Base-by-base conservation (phyloP, 2,797 vertebrate genomes). In the Catharus ustulatus region DNA sequence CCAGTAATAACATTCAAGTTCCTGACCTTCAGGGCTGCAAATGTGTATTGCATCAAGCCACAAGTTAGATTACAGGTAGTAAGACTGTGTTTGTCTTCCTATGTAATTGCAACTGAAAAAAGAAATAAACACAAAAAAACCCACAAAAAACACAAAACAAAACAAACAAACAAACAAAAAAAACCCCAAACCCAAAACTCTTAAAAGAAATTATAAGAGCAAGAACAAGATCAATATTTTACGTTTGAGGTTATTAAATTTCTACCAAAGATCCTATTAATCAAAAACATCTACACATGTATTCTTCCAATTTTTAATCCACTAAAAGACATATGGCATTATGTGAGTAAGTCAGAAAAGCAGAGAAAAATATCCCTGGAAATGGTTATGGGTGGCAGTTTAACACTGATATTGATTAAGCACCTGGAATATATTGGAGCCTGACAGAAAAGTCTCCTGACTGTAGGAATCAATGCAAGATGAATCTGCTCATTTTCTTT, bases 201-300 rank as follows among this genome's bases (percentile, higher is more conserved):
- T 87, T 94, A 91, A 95, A 96, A 46, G 19, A 92, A 94, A 96
- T 96, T 76, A 78, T 68, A 46, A 92, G 21, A 96, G 46, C 55
- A 94, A 91, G 63, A 86, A 94, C 1, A 88, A 52, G 59, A 97
- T 97, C 95, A 83, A 92, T 97, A 97, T 91, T 95, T 97, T 97
- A 94, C 40, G 48, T 85, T 48, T 83, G 40, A 96, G 45, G 40
- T 94, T 96, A 97, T 96, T 97, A 96, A 89, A 97, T 97, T 97
- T 97, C 74, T 78, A 79, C 78, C 91, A 90, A 93, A 83, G 34
- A 38, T 72, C 71, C 69, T 94, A 93, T 89, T 97, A 11, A 97
- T 97, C 89, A 97, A 93, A 96, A 86, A 55, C 64, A 92, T 58
- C 66, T 59, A 95, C 34, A 87, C 48, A 45, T 20, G 36, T 82